phyloP scores from a whole-genome alignment of 2,113 vertebrate genomes.

The Scolopax mira region DNA sequence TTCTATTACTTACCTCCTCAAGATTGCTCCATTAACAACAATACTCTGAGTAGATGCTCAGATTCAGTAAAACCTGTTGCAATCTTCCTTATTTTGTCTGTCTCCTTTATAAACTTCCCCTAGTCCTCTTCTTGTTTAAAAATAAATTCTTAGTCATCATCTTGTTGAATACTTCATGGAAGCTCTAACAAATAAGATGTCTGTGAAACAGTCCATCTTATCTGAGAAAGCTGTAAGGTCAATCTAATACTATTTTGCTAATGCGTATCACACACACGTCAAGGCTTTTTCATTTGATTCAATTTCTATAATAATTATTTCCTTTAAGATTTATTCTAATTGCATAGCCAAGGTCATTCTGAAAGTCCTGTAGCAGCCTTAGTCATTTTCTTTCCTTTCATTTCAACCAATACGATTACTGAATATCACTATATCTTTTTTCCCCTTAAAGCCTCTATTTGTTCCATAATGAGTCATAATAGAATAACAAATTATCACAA shows the following conservation, averaged over 20 bases:
- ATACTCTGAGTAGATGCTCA: background rate
- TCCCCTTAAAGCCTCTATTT: background rate
- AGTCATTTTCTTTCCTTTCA: background rate
- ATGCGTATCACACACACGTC: background rate
- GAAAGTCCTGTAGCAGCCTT: background rate
- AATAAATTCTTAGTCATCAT: background rate
- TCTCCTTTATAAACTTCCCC: background rate
- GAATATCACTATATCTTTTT: background rate
- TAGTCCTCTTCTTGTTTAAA: background rate
- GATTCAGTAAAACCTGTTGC: background rate
- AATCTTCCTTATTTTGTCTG: background rate
- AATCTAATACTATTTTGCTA: constrained; percentile 13
- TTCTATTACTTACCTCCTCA: background rate
- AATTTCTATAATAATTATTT: constrained; percentile 26
- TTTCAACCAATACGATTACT: background rate
- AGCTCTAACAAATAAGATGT: background rate
- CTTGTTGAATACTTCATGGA: background rate
- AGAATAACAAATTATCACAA: background rate
- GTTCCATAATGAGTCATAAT: background rate
- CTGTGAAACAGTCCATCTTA: background rate
- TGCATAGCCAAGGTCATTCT: background rate
- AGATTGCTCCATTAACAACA: background rate
- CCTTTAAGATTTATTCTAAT: constrained; percentile 24
- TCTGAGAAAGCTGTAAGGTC: background rate
- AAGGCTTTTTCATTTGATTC: constrained; percentile 12